A percentile compares a stretch with the other conserved stretches of the same genome.
Conservation (phyloP, 2,797 vertebrate species). For the Remorina albescens region DNA sequence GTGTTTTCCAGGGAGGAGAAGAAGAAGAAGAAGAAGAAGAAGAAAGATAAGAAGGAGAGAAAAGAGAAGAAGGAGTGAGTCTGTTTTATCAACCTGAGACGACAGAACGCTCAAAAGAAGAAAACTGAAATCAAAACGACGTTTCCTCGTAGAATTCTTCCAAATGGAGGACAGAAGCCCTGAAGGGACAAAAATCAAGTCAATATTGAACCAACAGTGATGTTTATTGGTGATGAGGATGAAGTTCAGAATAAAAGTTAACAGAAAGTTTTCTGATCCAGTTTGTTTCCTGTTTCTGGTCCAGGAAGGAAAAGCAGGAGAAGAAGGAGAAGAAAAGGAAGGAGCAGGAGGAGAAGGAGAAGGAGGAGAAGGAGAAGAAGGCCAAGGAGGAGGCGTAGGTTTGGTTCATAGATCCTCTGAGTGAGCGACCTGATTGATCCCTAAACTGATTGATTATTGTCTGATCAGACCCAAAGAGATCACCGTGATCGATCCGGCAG, state of each 20-base stretch:
- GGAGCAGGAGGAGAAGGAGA: conserved; percentile 75
- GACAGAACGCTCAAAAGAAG: too few relatives aligned
- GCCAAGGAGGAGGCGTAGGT: conserved; percentile 68
- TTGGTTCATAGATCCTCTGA: too few relatives aligned
- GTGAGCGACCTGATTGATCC: too few relatives aligned
- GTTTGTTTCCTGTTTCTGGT: neutral
- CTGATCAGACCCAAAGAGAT: conserved; percentile 88
- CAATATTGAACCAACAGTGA: too few relatives aligned
- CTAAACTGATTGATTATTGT: neutral
- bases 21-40: conserved; percentile 84
- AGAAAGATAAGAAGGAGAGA: conserved; percentile 79
- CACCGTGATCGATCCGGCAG: conserved; percentile 89
- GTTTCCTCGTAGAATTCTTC: too few relatives aligned
- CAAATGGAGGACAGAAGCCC: too few relatives aligned
- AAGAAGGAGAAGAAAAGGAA: conserved; percentile 78
- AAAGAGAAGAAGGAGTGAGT: conserved; percentile 75
- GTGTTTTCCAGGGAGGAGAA: conserved; percentile 67
- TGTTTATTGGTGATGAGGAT: too few relatives aligned
- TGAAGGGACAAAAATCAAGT: too few relatives aligned
- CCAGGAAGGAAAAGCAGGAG: conserved; percentile 80
- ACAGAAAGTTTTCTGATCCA: too few relatives aligned
- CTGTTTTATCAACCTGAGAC: too few relatives aligned
- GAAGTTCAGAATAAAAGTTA: too few relatives aligned
- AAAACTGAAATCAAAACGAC: too few relatives aligned
- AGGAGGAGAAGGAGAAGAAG: conserved; percentile 66